Conservation (phyloP, 2,113 vertebrate species). For the Hucho hucho region DNA sequence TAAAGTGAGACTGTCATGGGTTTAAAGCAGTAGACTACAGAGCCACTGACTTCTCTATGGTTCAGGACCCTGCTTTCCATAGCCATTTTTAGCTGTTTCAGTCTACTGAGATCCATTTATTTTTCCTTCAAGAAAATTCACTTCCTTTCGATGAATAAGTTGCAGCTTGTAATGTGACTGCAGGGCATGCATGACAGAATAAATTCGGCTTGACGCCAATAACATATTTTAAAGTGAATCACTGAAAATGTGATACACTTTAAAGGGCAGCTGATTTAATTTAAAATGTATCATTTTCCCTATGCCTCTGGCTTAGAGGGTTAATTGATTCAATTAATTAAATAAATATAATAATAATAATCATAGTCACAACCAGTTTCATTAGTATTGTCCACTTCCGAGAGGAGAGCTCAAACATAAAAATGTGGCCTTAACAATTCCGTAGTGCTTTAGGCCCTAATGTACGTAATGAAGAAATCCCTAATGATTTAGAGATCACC, state of each 20-base stretch:
- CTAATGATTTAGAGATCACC: slow-evolving; percentile 10
- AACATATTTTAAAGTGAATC: neutral
- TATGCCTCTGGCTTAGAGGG: too few species aligned
- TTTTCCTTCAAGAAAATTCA: neutral
- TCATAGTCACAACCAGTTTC: too few species aligned
- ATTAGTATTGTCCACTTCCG: neutral
- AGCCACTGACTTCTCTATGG: neutral
- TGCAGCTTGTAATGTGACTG: neutral
- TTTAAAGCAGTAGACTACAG: neutral
- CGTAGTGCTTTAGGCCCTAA: neutral
- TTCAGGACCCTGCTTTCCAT: neutral
- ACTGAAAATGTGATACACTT: neutral
- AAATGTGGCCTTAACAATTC: neutral
- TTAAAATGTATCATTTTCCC: neutral
- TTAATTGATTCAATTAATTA: neutral
- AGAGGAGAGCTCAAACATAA: neutral
- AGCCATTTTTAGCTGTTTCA: neutral
- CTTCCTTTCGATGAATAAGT: neutral
- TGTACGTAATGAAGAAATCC: neutral
- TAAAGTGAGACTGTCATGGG: neutral
- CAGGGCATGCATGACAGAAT: neutral
- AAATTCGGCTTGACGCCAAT: neutral
- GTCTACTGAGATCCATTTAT: neutral
- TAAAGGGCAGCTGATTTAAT: neutral
- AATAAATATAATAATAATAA: neutral